Evolutionary conservation across 2,113 vertebrate genomes (phyloP), one percentile per base, ranked within the genome.

Genomic region (Motacilla tschutschensis): DNA sequence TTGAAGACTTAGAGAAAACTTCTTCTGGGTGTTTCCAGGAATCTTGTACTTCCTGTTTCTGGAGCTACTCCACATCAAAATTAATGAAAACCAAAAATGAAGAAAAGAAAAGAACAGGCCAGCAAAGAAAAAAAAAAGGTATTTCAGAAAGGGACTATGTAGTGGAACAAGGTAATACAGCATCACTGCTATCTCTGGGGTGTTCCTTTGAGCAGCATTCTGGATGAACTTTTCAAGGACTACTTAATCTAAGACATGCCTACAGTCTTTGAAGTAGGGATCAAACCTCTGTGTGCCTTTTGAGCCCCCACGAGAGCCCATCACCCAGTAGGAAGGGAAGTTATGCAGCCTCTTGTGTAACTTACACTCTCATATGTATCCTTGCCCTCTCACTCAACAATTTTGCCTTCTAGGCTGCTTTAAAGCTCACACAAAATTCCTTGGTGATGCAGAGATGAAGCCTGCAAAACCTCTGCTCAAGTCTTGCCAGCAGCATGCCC

Each of bases 81-180:
- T 51, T n/a, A 54, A 53, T 4, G 3, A 46, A 38, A 67, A 25
- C 36, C 9, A 11, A 28, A 38, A 63, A 53, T 20, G 17, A 31
- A 53, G 40, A 9, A 3, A 20, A 24, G 10, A 5, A 48, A 24
- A 24, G 5, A 5, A 43, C 18, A 10, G 8, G 4, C 5, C 3
- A 4, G 7, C 2, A 5, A 8, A 36, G 2, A 14, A 3, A 19
- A 28, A n/a, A 12, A 31, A 14, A 10, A 4, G 2, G 6, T n/a
- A 14, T 77, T 35, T 57, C 36, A 40, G 43, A 76, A 53, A 60
- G 29, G 10, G 26, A 36, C 29, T 70, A 28, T 10, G 10, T 41
- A n/a, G 8, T 3, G 2, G 77, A 85, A 65, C 20, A 46, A 54
- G 15, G 10, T 53, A 63, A 62, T 58, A 25, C 3, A 65, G 26